These are phyloP conservation scores for Anomalospiza imberbis DNA, from an alignment of 2,797 vertebrate genomes.

Conservation along the genomic window DNA sequence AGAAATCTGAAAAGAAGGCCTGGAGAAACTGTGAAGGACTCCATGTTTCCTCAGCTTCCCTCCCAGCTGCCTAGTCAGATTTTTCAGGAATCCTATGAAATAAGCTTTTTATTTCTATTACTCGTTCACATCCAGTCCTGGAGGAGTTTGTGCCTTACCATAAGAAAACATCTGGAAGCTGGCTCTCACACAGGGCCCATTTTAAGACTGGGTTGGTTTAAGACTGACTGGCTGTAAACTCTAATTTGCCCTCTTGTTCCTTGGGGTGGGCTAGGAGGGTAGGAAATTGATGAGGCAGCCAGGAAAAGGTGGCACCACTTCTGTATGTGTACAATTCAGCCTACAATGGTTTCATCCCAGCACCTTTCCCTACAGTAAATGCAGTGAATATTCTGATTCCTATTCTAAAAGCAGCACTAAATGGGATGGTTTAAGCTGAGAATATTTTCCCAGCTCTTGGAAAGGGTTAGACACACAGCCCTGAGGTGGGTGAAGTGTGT, in stretches of 20 bases:
- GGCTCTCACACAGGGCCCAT: background rate
- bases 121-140: background rate
- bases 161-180: background rate
- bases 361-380: background rate
- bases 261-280: background rate
- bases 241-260: background rate
- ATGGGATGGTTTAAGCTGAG: conserved; percentile 26
- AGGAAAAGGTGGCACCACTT: background rate
- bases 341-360: background rate
- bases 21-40: background rate
- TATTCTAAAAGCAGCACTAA: conserved; percentile 34
- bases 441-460: conserved; percentile 33
- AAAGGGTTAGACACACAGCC: conserved; percentile 32
- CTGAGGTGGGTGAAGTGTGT: conserved; percentile 29
- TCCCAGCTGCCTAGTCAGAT: background rate
- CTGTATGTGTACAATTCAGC: background rate
- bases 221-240: background rate
- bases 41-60: background rate
- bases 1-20: background rate
- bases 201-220: background rate
- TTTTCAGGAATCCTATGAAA: background rate
- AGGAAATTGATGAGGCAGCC: background rate
- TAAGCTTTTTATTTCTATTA: background rate
- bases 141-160: background rate
- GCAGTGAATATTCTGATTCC: background rate